Evolutionary conservation across 2,888 invertebrate genomes (phyloP).

Genomic region (Xestia sexstrigata): DNA sequence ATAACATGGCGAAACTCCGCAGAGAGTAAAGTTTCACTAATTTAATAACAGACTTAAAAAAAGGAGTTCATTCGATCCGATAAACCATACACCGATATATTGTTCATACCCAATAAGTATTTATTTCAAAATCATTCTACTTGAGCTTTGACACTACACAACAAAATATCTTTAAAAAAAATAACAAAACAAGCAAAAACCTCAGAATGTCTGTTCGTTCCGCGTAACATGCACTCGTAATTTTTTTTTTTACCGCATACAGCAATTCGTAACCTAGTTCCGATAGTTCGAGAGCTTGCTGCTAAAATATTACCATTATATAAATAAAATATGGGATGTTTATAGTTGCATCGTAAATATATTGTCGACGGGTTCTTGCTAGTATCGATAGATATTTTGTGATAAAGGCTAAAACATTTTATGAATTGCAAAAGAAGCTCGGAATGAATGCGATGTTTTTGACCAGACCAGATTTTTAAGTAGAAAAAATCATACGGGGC

Average conservation of each 20-base stretch:
- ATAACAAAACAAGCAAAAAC: conserved; percentile 12
- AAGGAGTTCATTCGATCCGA: not conserved
- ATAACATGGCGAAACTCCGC: not conserved
- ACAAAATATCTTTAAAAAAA: conserved; percentile 1
- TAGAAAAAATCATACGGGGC: not conserved
- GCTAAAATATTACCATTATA: not conserved
- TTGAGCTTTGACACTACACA: not conserved
- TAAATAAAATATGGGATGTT: not conserved
- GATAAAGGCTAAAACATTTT: not conserved
- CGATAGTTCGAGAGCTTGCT: conserved; percentile 37
- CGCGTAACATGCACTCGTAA: conserved; percentile 33
- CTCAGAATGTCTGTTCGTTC: conserved; percentile 24
- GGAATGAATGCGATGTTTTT: not conserved
- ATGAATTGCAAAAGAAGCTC: not conserved
- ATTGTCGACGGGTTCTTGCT: too few relatives aligned
- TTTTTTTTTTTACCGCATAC: conserved; percentile 37
- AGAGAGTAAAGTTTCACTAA: not conserved
- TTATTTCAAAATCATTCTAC: not conserved
- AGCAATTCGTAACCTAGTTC: conserved; percentile 50
- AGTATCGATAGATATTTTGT: conserved; percentile 1
- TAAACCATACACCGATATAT: too few relatives aligned
- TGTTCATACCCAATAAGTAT: not conserved
- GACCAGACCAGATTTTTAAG: not conserved
- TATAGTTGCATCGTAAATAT: conserved; percentile 11
- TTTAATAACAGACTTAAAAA: not conserved